A percentile compares a stretch with the other conserved stretches of the same genome.
Conservation (phyloP, 2,797 vertebrate genomes). For the Sparidentex hasta region DNA sequence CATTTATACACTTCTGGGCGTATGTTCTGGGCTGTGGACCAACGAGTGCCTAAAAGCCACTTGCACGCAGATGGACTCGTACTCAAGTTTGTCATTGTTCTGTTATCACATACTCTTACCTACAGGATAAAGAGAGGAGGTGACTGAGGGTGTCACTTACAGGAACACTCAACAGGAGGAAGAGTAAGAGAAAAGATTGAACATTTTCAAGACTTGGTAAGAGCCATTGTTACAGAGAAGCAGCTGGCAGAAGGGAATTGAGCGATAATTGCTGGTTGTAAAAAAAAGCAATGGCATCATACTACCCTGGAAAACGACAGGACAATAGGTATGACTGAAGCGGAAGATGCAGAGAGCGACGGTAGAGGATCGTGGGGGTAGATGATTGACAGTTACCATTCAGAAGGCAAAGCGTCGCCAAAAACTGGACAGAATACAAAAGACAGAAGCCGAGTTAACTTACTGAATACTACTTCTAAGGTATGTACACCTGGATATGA, state of each 20-base stretch:
- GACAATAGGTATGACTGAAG: conserved; percentile 37
- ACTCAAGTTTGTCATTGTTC: conserved; percentile 27
- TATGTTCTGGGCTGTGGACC: conserved; percentile 7
- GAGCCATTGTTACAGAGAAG: conserved; percentile 33
- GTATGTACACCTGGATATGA: conserved; percentile 17
- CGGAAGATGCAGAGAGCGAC: conserved; percentile 19
- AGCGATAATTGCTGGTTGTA: conserved; percentile 54
- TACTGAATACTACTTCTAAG: conserved; percentile 18
- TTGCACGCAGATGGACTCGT: neutral
- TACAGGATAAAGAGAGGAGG: conserved; percentile 5
- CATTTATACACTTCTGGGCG: neutral
- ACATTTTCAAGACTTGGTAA: conserved; percentile 27
- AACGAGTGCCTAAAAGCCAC: neutral
- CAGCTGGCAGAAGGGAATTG: conserved; percentile 14
- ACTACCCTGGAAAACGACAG: conserved; percentile 28
- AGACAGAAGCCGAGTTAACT: conserved; percentile 23
- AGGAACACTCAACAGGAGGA: conserved; percentile 6
- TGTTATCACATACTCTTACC: conserved; percentile 26
- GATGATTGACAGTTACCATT: conserved; percentile 49
- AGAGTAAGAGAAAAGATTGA: conserved; percentile 9
- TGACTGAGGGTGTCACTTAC: neutral
- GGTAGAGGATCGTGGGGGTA: conserved; percentile 13
- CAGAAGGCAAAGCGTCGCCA: conserved; percentile 18
- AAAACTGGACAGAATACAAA: conserved; percentile 47
- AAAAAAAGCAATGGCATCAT: conserved; percentile 37